phyloP scores from a whole-genome alignment of 2,888 invertebrate genomes.

The Stenichneumon culpator region DNA sequence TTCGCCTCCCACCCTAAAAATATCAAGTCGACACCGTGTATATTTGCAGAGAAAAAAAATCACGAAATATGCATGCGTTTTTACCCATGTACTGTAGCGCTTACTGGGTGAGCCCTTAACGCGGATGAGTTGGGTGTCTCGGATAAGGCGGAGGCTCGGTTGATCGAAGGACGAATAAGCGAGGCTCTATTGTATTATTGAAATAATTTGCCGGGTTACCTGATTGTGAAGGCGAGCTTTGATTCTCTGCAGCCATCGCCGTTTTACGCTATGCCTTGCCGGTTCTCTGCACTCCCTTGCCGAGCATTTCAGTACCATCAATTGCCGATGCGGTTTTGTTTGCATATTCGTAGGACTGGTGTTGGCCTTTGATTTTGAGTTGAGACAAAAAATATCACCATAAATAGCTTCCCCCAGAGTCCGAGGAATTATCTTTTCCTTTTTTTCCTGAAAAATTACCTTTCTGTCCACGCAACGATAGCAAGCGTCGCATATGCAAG shows the following conservation, averaged over 20 bases:
- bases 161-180: too few species aligned
- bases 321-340: constrained; percentile 82
- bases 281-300: constrained; percentile 82
- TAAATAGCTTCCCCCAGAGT: neutral
- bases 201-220: constrained; percentile 69
- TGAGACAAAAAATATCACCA: constrained; percentile 11
- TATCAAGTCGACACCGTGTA: too few species aligned
- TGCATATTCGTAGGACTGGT: constrained; percentile 83
- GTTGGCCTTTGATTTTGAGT: constrained; percentile 77
- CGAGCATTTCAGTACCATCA: constrained; percentile 81
- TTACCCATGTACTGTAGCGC: too few species aligned
- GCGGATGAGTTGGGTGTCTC: too few species aligned
- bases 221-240: constrained; percentile 81
- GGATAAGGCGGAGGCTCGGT: too few species aligned
- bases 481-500: constrained; percentile 95
- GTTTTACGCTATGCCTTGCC: constrained; percentile 83
- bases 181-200: neutral
- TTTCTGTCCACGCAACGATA: constrained; percentile 94
- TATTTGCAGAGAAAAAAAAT: too few species aligned
- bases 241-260: constrained; percentile 84
- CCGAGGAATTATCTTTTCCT: neutral
- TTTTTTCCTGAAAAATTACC: constrained; percentile 83
- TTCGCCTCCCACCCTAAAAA: too few species aligned
- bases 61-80: too few species aligned
- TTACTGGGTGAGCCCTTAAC: too few species aligned